Percentiles rank a stretch among this genome's conserved stretches.
These are phyloP conservation scores for Orthonyx spaldingii DNA, from an alignment of 2,113 vertebrate genomes.

Conservation along the genomic window DNA sequence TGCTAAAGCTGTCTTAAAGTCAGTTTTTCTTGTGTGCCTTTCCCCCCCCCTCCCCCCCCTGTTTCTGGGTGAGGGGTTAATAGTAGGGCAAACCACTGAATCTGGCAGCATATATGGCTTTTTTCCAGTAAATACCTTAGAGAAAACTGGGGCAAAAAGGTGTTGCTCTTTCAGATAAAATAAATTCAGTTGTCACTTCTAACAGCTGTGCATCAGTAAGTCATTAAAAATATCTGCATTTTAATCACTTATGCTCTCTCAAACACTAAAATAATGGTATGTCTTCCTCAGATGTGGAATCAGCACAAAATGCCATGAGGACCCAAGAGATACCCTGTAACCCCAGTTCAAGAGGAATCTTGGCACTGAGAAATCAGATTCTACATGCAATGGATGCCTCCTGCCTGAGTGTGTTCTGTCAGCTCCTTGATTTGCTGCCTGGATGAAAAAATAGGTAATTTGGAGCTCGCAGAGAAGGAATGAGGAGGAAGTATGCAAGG, in stretches of 20 bases:
- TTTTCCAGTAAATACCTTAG: not conserved
- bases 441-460: not conserved
- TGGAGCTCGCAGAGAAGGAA: not conserved
- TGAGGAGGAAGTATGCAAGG: not conserved
- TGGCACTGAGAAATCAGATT: not conserved
- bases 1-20: not conserved
- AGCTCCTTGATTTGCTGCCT: not conserved
- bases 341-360: not conserved
- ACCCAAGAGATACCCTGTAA: not conserved
- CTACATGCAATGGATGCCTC: not conserved
- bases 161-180: not conserved
- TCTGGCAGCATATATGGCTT: not conserved
- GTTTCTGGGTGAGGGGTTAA: not conserved
- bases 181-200: not conserved
- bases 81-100: not conserved
- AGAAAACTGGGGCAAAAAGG: not conserved
- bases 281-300: not conserved
- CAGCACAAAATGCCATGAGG: not conserved
- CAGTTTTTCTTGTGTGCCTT: not conserved
- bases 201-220: not conserved
- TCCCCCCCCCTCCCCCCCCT: rapidly evolving
- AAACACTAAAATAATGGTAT: not conserved
- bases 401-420: not conserved
- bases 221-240: not conserved
- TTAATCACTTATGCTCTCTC: not conserved